Conservation (phyloP, 2,113 vertebrate species). For the Australoheros scitulus region DNA sequence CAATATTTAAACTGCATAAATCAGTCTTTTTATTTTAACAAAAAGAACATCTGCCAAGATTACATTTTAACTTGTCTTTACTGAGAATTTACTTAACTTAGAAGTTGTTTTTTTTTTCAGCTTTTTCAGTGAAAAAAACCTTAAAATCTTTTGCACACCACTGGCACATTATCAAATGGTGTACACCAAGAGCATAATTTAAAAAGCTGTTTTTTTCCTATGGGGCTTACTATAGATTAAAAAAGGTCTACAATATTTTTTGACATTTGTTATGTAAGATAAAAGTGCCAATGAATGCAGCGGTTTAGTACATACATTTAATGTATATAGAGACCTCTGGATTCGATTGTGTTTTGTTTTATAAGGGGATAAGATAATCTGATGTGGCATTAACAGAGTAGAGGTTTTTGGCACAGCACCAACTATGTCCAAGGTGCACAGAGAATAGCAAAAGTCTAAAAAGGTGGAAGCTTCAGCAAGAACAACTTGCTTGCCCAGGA, state of each 20-base stretch:
- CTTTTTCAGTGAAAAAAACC: not conserved
- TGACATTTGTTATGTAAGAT: no score
- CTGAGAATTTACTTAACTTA: not conserved
- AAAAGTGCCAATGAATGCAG: not conserved
- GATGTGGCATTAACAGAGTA: not conserved
- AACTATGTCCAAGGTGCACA: not conserved
- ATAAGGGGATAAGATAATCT: not conserved
- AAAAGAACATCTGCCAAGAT: not conserved
- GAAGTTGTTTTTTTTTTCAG: not conserved
- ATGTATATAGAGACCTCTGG: not conserved
- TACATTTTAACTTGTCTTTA: not conserved
- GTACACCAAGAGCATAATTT: not conserved
- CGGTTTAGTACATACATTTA: not conserved
- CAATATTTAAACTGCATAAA: rapidly evolving
- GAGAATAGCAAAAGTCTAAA: not conserved
- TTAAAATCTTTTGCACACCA: not conserved
- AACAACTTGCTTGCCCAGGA: no score
- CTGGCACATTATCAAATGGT: not conserved
- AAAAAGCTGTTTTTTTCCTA: not conserved
- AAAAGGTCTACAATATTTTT: not conserved
- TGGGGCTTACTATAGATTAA: not conserved
- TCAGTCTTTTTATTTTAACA: not conserved
- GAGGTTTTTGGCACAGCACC: not conserved
- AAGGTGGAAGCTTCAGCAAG: rapidly evolving
- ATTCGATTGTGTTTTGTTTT: not conserved